Base-by-base conservation (phyloP, 2,888 invertebrate species). In the Agrochola lota region DNA sequence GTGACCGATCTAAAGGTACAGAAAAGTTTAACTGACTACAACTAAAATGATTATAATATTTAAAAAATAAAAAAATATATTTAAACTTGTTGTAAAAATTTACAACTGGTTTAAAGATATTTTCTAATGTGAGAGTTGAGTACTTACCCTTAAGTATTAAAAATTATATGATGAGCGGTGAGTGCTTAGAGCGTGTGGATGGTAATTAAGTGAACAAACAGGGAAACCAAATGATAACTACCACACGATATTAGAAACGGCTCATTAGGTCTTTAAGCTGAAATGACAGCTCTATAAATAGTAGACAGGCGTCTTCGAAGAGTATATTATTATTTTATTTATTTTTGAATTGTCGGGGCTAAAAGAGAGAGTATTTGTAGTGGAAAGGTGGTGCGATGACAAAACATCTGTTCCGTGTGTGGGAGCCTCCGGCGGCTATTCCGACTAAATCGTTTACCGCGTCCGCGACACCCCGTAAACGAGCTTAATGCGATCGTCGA, bases 221-320 rank as follows among this genome's bases (percentile, higher is more conserved):
- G 92, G 89, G 92, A 91, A 91, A 91, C 93, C 90, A 90, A 93
- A 94, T 93, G 95, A 94, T 91, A 91, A 93, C 94, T 92, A 93
- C 93, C 94, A 92, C 91, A 94, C 94, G 91, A 93, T 94, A 95
- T 95, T 94, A 93, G 95, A 95, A 94, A 94, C 96, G 95, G 93
- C 95, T 96, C 96, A 96, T 96, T 96, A 96, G 94, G 93, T 95
- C 90, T 95, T 95, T 95, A 96, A 96, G 93, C 92, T 92, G 92
- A 94, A 92, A 94, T 96, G 96, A 96, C 96, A 96, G 93, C 90
- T 94, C 95, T 93, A 95, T 94, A 95, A 95, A 95, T 96, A 96
- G 94, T 86, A 87, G 89, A 89, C 92, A 90, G 89, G 85, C 90
- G 91, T 91, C 91, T 92, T 90, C 90, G 90, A 86, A 91, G 89